phyloP scores from a whole-genome alignment of 1,140 invertebrate species.

The Diorhabda sublineata region DNA sequence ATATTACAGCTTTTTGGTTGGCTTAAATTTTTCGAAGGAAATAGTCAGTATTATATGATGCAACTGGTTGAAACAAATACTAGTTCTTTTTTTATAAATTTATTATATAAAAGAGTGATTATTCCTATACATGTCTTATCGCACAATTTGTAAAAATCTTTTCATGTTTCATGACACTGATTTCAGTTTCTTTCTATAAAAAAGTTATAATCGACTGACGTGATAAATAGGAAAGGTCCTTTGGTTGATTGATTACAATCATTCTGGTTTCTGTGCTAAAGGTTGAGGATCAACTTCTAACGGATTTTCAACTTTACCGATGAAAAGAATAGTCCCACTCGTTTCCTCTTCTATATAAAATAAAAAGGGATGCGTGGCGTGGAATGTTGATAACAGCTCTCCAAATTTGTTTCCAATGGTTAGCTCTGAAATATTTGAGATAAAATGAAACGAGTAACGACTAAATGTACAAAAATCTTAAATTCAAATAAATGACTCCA shows the following conservation, averaged over 20 bases:
- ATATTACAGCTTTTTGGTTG: too few species aligned
- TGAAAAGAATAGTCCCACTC: conserved; percentile 65
- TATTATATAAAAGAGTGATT: too few species aligned
- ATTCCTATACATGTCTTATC: too few species aligned
- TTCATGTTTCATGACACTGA: neutral
- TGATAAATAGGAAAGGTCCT: neutral
- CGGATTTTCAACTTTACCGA: conserved; percentile 66
- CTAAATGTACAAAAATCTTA: too few species aligned
- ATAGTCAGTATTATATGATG: too few species aligned
- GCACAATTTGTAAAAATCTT: too few species aligned
- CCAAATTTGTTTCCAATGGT: conserved; percentile 69
- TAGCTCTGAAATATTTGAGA: conserved; percentile 51
- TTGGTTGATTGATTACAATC: too few species aligned
- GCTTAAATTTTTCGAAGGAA: too few species aligned
- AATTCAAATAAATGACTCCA: too few species aligned
- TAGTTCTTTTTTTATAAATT: too few species aligned
- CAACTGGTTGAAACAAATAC: too few species aligned
- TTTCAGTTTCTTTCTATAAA: neutral
- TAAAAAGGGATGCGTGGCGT: conserved; percentile 69
- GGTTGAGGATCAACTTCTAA: conserved; percentile 26
- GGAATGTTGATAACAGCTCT: conserved; percentile 54
- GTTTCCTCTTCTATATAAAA: conserved; percentile 76
- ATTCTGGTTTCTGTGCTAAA: neutral
- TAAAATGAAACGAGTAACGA: too few species aligned
- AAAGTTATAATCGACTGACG: neutral